Evolutionary conservation across 2,888 invertebrate genomes (phyloP), one percentile per base, ranked within the genome.

Genomic region (Cecidostiba fungosa): DNA sequence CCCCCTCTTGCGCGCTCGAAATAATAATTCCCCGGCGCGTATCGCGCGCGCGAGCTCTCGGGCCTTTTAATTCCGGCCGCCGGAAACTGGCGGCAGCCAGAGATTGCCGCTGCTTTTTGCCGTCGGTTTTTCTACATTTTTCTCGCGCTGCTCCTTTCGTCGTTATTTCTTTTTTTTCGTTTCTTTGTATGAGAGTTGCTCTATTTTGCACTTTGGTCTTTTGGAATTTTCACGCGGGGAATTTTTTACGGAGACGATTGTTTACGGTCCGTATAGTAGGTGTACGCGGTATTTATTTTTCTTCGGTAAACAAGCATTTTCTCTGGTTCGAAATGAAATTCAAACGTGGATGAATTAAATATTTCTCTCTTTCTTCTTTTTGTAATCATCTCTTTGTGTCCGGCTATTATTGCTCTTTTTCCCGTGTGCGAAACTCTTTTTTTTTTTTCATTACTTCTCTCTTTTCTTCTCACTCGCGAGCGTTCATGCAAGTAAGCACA

Each of bases 401-500:
- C 5, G 6, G 36, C 76, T 76, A 8, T 19, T 39, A 23, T 16
- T 69, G 19, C 32, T 81, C 10, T 10, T 73, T n/a, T n/a, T n/a
- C n/a, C n/a, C n/a, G n/a, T n/a, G n/a, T n/a, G n/a, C n/a, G n/a
- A n/a, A n/a, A n/a, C n/a, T n/a, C n/a, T n/a, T n/a, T n/a, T n/a
- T n/a, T n/a, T n/a, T n/a, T 43, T 26, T 26, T 1, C 23, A 69
- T 26, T 84, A 66, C 62, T 26, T 66, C 39, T 73, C 84, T 19
- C 29, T 70, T 82, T 76, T 69, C 19, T 50, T 19, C 77, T 77
- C 70, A 69, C 69, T 77, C 43, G 23, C 73, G 88, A 80, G 89
- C 89, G 89, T 84, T 90, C 89, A 90, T 90, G 90, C 91, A 90
- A 89, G 88, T n/a, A n/a, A n/a, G n/a, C n/a, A n/a, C n/a, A n/a